phyloP scores from a whole-genome alignment of 2,113 vertebrate species.

The Orientallactaga bullata region DNA sequence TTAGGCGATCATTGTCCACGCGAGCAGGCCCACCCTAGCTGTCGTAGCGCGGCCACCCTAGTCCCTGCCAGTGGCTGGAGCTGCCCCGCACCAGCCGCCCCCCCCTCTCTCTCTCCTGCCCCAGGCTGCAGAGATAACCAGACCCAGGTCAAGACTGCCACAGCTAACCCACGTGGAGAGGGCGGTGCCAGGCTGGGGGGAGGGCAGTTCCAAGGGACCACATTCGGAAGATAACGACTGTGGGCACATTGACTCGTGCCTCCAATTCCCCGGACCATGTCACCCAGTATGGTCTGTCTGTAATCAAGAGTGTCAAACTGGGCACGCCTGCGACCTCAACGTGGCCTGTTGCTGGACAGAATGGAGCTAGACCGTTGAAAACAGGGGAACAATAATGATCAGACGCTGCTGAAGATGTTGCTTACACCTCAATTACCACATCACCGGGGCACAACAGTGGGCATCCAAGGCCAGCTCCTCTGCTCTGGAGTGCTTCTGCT shows the following conservation, averaged over 20 bases:
- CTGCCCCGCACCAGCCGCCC: too few species aligned
- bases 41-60: too few species aligned
- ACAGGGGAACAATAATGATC: not conserved
- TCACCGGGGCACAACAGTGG: not conserved
- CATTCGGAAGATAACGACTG: not conserved
- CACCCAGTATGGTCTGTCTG: accelerated
- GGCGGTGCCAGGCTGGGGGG: too few species aligned
- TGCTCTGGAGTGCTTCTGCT: not conserved
- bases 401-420: not conserved
- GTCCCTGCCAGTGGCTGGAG: accelerated
- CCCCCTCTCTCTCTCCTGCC: not conserved
- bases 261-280: not conserved
- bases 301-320: not conserved
- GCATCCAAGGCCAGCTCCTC: accelerated
- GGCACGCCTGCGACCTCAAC: not conserved
- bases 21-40: not conserved
- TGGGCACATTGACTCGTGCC: accelerated
- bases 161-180: too few species aligned
- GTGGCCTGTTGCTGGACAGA: not conserved
- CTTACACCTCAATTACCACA: not conserved
- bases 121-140: too few species aligned
- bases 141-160: too few species aligned
- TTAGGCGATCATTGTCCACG: conserved; percentile 79
- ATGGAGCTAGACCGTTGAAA: not conserved
- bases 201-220: too few species aligned